Evolutionary conservation across 2,113 vertebrate species (phyloP), one percentile per base, ranked within the genome.

Genomic region (Peucedramus taeniatus): DNA sequence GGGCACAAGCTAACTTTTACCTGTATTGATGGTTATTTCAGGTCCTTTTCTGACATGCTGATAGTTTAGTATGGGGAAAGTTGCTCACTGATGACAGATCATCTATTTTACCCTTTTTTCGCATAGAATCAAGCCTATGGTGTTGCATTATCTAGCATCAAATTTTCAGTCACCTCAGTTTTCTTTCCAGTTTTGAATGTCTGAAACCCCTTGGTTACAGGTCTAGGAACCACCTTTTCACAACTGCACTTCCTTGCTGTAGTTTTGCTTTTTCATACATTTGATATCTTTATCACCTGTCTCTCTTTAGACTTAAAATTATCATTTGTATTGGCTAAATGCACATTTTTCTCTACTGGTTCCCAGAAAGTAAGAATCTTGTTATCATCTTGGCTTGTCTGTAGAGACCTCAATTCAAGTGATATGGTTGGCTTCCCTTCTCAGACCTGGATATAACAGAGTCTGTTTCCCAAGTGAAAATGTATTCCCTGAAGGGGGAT

Each of bases 141-240:
- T 92, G 95, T 95, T 2, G 2, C 76, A 5, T 0, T 15, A 70
- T 71, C 37, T 72, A 82, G 53, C 37, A 77, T 50, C 5, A 56
- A 21, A n/a, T 83, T 92, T 86, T 93, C 74, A 60, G 77, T 79
- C 27, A 0, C 20, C 39, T 23, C 23, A 26, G 72, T 92, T 81
- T 87, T 68, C 92, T 93, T 96, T 94, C 88, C 88, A 68, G 83
- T 94, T 97, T 75, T 95, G 88, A 96, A 95, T 94, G 69, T 94
- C 27, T 94, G 83, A 96, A 93, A 93, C 68, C 51, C 66, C 49
- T 86, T 74, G 57, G 56, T 90, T 87, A 81, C 70, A 89, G 77
- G 83, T 94, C 70, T 70, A 92, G 94, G 96, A 95, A 83, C 49
- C 61, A 94, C 81, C 66, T 95, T 95, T 85, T 89, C 68, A 54